Base-by-base conservation (phyloP, 1,140 invertebrate species). In the Drosophila subobscura region DNA sequence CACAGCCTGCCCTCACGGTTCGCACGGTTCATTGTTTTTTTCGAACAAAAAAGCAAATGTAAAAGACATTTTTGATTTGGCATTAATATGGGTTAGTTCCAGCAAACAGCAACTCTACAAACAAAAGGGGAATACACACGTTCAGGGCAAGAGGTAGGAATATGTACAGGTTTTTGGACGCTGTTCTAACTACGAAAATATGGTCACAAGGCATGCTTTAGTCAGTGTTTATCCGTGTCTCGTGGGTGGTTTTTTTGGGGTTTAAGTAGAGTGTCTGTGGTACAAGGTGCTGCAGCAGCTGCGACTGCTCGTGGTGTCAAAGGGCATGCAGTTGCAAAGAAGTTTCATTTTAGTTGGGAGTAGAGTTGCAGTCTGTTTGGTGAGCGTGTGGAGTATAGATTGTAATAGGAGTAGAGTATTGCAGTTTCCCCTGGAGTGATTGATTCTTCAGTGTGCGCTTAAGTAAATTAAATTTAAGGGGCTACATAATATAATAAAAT, bases 1-100 rank as follows among this genome's bases (percentile, higher is more conserved):
- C 73, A 80, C 77, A 68, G 89, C 90, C 90, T 91, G 56, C 10
- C 10, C 33, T 75, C 76, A 20, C 16, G 77, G 72, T 72, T 61
- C 49, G 58, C 47, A 33, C 54, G 58, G 16, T 20, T 20, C 16
- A 20, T 20, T 20, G n/a, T n/a, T 20, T 20, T 20, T 20, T 41
- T 64, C 61, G 65, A 79, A 80, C 55, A 74, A 56, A 49, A 49
- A 74, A 59, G 57, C 58, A 72, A 27, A 70, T 74, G 64, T 85
- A 84, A 79, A 80, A 84, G 55, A 85, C 47, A 84, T 84, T 67
- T 55, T 44, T 25, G 22, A 20, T 55, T 45, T 54, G 7, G 55
- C 68, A 77, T 85, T 80, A 84, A 64, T 80, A 77, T 45, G 58
- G 66, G 77, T 80, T 67, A 54, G 47, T 49, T 74, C 23, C n/a